Conservation (phyloP, 2,888 invertebrate species). For the Lasioglossum oenotherae region DNA sequence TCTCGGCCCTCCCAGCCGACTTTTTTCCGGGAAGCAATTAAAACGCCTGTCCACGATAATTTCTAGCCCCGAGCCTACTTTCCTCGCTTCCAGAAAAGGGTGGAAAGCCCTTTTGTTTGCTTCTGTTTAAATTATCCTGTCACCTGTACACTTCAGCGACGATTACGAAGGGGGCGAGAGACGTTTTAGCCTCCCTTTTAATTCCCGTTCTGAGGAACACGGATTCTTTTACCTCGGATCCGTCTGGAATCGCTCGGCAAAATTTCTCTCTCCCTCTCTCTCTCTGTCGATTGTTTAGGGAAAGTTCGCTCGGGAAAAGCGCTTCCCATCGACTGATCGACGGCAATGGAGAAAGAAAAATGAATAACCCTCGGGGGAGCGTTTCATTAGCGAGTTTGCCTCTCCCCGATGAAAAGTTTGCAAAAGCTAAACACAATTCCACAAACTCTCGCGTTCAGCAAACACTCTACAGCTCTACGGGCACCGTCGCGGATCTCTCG, state of each 20-base stretch:
- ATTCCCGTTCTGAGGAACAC: not conserved
- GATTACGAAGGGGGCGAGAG: not conserved
- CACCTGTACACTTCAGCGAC: slow-evolving; percentile 26
- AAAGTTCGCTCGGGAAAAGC: not conserved
- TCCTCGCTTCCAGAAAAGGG: slow-evolving; percentile 17
- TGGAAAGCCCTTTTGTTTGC: slow-evolving; percentile 26
- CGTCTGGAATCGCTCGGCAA: not conserved
- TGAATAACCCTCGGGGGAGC: not conserved
- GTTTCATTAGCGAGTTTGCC: slow-evolving; percentile 11
- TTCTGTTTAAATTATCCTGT: slow-evolving; percentile 45
- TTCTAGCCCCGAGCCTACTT: slow-evolving; percentile 53
- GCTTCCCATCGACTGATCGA: not conserved
- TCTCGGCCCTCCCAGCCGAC: slow-evolving; percentile 16
- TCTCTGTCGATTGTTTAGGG: not conserved
- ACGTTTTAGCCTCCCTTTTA: not conserved
- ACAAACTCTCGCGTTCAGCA: slow-evolving; percentile 1
- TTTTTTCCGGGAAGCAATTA: slow-evolving; percentile 72
- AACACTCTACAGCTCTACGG: not conserved
- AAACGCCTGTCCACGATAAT: slow-evolving; percentile 70
- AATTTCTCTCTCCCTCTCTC: not conserved
- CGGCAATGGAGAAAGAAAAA: not conserved
- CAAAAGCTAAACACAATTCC: slow-evolving; percentile 12
- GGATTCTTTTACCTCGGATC: not conserved
- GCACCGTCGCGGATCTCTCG: not conserved
- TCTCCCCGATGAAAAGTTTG: not conserved